These are phyloP conservation scores for Teinopalpus imperialis DNA, from an alignment of 2,888 invertebrate genomes.

Conservation along the genomic window DNA sequence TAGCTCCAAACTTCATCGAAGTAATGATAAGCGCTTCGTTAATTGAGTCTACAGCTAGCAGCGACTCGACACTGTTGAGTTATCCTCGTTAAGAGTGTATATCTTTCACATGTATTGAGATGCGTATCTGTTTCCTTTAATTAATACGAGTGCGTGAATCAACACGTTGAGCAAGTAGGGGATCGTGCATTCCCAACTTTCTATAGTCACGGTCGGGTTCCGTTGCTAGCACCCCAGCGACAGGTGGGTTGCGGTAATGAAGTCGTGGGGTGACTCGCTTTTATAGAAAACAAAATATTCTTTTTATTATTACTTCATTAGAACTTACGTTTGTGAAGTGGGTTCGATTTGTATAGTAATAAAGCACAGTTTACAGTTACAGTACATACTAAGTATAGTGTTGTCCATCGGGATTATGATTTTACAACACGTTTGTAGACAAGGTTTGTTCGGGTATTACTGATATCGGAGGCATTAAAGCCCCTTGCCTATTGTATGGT, in stretches of 20 bases:
- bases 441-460: conserved; percentile 23
- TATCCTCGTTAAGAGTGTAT: conserved; percentile 36
- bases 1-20: conserved; percentile 28
- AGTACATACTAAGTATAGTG: conserved; percentile 10
- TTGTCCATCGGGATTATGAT: conserved; percentile 4
- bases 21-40: conserved; percentile 39
- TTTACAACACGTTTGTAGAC: conserved; percentile 2
- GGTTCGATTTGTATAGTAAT: conserved; percentile 3
- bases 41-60: conserved; percentile 37
- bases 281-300: not conserved
- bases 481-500: conserved; percentile 70
- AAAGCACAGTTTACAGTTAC: conserved; percentile 8
- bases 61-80: conserved; percentile 31
- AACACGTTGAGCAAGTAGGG: conserved; percentile 47
- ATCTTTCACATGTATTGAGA: conserved; percentile 40
- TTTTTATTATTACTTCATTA: not conserved
- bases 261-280: conserved; percentile 15
- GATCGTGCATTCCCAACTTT: conserved; percentile 49
- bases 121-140: conserved; percentile 49
- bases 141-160: conserved; percentile 53
- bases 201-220: conserved; percentile 52
- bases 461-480: conserved; percentile 44
- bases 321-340: not conserved
- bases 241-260: conserved; percentile 41
- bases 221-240: conserved; percentile 40